phyloP scores from a whole-genome alignment of 2,113 vertebrate species.

The Bubo bubo region DNA sequence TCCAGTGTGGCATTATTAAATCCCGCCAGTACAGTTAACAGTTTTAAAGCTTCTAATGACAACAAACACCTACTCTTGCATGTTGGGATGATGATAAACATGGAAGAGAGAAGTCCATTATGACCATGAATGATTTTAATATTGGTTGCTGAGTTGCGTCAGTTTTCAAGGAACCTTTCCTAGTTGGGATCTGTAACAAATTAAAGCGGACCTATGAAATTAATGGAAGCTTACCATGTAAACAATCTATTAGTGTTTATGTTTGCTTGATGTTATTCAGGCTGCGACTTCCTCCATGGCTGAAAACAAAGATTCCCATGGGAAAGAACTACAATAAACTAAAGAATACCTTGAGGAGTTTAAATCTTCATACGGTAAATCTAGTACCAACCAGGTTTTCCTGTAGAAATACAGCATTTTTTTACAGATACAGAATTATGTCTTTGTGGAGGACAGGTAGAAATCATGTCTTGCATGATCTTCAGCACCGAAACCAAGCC shows the following conservation, averaged over 20 bases:
- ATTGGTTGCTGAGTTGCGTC: background rate
- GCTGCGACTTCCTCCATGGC: conserved; percentile 92
- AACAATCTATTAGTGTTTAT: background rate
- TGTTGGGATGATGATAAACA: background rate
- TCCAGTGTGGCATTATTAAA: background rate
- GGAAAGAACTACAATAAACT: conserved; percentile 94
- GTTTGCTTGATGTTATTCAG: conserved; percentile 69
- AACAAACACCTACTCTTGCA: background rate
- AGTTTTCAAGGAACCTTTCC: background rate
- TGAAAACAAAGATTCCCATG: conserved; percentile 95
- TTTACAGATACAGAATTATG: background rate
- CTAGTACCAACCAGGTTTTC: background rate
- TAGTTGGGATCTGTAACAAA: background rate
- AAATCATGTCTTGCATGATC: background rate
- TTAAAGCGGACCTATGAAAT: background rate
- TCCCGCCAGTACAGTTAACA: background rate
- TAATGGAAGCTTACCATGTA: background rate
- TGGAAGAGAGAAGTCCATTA: background rate
- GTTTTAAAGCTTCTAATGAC: background rate
- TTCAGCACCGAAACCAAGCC: background rate
- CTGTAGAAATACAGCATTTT: background rate
- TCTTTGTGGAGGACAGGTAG: background rate
- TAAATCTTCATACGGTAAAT: conserved; percentile 95
- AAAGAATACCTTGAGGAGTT: conserved; percentile 90
- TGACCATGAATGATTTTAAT: background rate